Conservation (phyloP, 37 sponge, comb jelly and placozoan genomes). For the Trichoplax adhaerens region DNA sequence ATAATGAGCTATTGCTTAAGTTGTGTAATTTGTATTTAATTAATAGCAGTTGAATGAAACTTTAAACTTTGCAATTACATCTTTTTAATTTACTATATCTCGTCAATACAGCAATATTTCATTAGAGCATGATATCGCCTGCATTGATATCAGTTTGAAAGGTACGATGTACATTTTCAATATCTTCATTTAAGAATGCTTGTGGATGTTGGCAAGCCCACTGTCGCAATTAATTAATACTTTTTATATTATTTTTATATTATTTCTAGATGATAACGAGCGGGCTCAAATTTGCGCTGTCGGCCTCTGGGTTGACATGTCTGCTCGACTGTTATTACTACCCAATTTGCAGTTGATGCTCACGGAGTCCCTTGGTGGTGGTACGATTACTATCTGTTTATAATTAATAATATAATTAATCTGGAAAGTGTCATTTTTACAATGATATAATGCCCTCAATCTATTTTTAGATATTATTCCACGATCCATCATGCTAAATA, state of each 20-base stretch:
- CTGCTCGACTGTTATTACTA: conserved; percentile 44
- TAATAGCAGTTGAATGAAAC: too few relatives aligned
- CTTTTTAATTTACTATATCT: neutral
- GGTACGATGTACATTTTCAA: too few relatives aligned
- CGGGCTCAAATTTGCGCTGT: conserved; percentile 44
- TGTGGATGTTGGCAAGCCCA: too few relatives aligned
- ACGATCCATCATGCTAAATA: conserved; percentile 55
- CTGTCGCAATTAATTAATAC: too few relatives aligned
- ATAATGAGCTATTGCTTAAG: too few relatives aligned
- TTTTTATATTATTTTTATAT: conserved; percentile 8
- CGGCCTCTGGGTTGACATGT: conserved; percentile 80
- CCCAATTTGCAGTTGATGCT: conserved; percentile 42
- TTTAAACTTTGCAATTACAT: too few relatives aligned
- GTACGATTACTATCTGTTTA: conserved; percentile 18
- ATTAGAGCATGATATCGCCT: conserved; percentile 72
- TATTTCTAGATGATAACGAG: conserved; percentile 9
- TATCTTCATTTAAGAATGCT: too few relatives aligned
- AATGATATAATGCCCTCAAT: neutral
- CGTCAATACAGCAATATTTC: conserved; percentile 14
- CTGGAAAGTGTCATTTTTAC: neutral
- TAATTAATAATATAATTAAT: neutral
- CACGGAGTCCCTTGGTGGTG: conserved; percentile 60
- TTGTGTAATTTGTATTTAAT: too few relatives aligned
- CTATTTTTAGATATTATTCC: conserved; percentile 53
- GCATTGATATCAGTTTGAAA: conserved; percentile 47